Conservation (phyloP, 1,140 invertebrate genomes). For the Zaprionus lachaisei region DNA sequence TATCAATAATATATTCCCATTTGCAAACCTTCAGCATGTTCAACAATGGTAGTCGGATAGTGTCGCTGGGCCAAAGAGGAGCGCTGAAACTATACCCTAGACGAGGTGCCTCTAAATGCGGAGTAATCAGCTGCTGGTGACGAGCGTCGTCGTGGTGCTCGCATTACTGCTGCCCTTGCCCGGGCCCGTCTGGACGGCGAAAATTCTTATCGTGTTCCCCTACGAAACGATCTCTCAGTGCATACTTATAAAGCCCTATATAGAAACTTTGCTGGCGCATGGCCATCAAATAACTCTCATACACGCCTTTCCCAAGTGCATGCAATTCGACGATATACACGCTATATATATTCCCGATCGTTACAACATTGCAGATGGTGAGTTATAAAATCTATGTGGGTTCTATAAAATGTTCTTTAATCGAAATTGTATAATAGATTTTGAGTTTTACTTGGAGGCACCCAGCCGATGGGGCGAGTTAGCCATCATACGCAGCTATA, state of each 20-base stretch:
- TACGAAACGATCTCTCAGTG: slow-evolving; percentile 48
- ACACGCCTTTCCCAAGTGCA: slow-evolving; percentile 44
- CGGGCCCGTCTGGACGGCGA: neutral
- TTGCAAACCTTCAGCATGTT: neutral
- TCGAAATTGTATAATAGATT: neutral
- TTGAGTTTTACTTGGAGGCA: neutral
- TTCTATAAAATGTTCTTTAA: neutral
- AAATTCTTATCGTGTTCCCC: slow-evolving; percentile 48
- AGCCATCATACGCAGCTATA: slow-evolving; percentile 7
- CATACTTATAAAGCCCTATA: slow-evolving; percentile 42
- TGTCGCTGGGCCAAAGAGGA: neutral
- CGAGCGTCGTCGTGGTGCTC: neutral
- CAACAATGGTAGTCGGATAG: neutral
- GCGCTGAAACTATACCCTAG: neutral
- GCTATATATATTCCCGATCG: slow-evolving; percentile 41
- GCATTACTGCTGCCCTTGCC: neutral
- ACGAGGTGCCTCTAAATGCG: neutral
- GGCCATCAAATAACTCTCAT: slow-evolving; percentile 63
- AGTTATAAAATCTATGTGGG: neutral
- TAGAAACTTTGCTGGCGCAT: slow-evolving; percentile 38
- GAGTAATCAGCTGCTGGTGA: neutral
- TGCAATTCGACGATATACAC: neutral
- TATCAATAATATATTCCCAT: neutral
- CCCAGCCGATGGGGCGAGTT: neutral
- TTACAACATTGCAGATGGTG: slow-evolving; percentile 26